Evolutionary conservation across 2,113 vertebrate genomes (phyloP).

Genomic region (Antechinus flavipes): DNA sequence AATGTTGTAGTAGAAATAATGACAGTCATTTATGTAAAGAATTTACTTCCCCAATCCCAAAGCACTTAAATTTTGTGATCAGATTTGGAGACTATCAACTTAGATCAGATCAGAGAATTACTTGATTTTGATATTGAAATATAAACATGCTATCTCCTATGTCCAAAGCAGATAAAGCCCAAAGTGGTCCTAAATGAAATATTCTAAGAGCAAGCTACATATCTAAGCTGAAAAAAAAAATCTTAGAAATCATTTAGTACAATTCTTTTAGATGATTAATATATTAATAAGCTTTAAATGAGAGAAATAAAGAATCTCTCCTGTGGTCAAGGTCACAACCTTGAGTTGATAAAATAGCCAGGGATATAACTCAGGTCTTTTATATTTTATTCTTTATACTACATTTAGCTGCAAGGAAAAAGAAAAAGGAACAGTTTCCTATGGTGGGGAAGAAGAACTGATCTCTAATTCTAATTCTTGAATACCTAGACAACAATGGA

Average conservation of each 20-base stretch:
- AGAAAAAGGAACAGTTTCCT: not conserved
- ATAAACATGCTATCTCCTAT: not conserved
- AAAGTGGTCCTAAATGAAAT: not conserved
- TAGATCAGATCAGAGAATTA: constrained; percentile 3
- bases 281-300: not conserved
- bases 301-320: not conserved
- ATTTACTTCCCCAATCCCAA: constrained; percentile 35
- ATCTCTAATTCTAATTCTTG: not conserved
- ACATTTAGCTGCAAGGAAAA: not conserved
- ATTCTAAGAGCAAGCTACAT: not conserved
- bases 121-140: constrained; percentile 14
- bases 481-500: not conserved
- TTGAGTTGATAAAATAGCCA: not conserved
- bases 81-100: constrained; percentile 1
- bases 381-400: not conserved
- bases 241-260: not conserved
- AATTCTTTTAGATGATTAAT: not conserved
- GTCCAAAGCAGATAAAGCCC: not conserved
- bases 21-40: constrained; percentile 24
- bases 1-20: constrained; percentile 48
- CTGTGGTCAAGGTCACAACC: not conserved
- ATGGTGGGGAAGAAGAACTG: not conserved
- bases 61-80: constrained; percentile 20
- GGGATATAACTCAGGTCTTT: not conserved
- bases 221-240: not conserved